A percentile compares a stretch with the other conserved stretches of the same genome.
These are phyloP conservation scores for Drosophila barbarae DNA, from an alignment of 2,888 invertebrate genomes.

Conservation along the genomic window DNA sequence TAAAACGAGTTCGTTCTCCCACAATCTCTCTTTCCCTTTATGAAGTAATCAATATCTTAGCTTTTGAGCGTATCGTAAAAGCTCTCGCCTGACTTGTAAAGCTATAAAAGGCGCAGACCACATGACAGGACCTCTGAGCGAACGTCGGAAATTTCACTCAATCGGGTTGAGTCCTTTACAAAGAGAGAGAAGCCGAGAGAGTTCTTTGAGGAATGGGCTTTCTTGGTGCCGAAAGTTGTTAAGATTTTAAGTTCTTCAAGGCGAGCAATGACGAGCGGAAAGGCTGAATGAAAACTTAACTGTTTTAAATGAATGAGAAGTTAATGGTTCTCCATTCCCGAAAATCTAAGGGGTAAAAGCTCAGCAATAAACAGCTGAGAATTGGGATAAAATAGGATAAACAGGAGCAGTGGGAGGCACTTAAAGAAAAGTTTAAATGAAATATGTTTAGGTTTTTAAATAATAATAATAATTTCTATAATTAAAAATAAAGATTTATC, in stretches of 20 bases:
- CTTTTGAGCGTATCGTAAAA: slow-evolving; percentile 48
- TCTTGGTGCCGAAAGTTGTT: background rate
- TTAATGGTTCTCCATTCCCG: background rate
- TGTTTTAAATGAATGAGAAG: slow-evolving; percentile 2
- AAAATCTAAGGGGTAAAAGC: background rate
- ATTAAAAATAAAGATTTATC: rapidly evolving
- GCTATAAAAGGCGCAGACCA: slow-evolving; percentile 48
- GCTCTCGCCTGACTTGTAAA: slow-evolving; percentile 39
- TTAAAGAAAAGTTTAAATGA: background rate
- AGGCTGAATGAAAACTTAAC: slow-evolving; percentile 1
- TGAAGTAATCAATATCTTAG: slow-evolving; percentile 38
- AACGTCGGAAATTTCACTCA: slow-evolving; percentile 25
- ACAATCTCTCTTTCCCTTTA: background rate
- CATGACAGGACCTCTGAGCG: slow-evolving; percentile 58
- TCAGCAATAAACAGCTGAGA: background rate
- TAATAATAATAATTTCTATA: no score
- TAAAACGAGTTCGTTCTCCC: slow-evolving; percentile 24
- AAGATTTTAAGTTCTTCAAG: background rate
- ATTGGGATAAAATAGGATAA: background rate
- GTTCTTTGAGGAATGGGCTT: no score
- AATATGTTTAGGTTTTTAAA: background rate
- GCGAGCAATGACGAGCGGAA: background rate
- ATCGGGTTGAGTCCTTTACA: background rate
- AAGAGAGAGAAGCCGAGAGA: background rate
- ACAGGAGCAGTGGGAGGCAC: background rate